Base-by-base conservation (phyloP, 2,797 vertebrate species). In the Australoheros facetus region DNA sequence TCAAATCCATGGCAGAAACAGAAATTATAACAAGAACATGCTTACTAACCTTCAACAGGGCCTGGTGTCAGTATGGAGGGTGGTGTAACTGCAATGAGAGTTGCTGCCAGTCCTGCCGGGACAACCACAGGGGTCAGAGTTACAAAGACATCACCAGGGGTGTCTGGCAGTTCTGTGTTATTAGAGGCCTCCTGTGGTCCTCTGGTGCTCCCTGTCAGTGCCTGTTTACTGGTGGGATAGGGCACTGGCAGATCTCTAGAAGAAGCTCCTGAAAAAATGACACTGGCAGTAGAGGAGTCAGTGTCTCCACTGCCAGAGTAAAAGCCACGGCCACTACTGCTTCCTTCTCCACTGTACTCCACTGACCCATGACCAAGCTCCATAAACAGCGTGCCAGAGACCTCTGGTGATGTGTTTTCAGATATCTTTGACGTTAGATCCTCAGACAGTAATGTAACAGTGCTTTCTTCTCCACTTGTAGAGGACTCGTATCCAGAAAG, bases 351-450 rank as follows among this genome's bases (percentile, higher is more conserved):
- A 21, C 89, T 95, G 84, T 92, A 86, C 87, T 94, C 95, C 91
- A 78, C 86, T 37, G 91, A 93, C 28, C 93, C 94, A 51, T 94
- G 95, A 56, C 94, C 95, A 1, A 96, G 88, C 88, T 97, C 97
- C 80, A 95, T 91, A 66, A 91, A 92, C 69, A 91, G 56, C 0
- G 75, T 88, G 9, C 23, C 23, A 28, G 62, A 48, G 23, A 19
- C 62, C 23, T 19, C 39, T 66, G 62, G 62, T 48, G 62, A 17
- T 39, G 93, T 88, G 70, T 90, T 91, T 45, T 94, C 93, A 19
- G 95, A 90, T 45, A 86, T 81, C 76, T 96, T 94, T 76, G 93
- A 71, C 19, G 95, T 85, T 73, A 94, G 94, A 79, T 95, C 95
- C 23, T 94, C 95, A 54, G 90, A 93, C 75, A 96, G 86, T 59